Percentiles rank a stretch among this genome's conserved stretches.
phyloP scores from a whole-genome alignment of 2,113 vertebrate genomes.

The Hemichromis elongatus region DNA sequence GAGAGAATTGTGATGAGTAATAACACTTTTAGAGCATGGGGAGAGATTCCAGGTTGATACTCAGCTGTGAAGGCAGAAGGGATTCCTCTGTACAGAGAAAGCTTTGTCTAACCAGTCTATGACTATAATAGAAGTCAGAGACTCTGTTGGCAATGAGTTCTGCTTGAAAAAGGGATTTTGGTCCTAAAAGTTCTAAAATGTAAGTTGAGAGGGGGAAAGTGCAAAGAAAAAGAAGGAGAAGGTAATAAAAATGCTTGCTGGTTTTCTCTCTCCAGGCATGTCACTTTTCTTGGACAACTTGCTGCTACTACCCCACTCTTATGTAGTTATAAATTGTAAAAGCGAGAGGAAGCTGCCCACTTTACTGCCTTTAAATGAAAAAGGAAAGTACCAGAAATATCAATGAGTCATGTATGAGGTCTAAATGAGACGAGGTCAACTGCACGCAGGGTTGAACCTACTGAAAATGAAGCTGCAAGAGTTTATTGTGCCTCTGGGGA shows the following conservation, averaged over 20 bases:
- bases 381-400: neutral
- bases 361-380: neutral
- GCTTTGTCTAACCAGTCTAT: constrained; percentile 26
- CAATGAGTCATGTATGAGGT: neutral
- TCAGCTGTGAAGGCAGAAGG: constrained; percentile 18
- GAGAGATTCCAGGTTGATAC: constrained; percentile 36
- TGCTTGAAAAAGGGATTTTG: neutral
- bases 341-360: neutral
- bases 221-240: neutral
- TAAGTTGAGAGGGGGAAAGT: neutral
- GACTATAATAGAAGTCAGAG: constrained; percentile 9
- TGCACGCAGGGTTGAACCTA: neutral
- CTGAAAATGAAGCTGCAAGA: neutral
- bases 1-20: neutral
- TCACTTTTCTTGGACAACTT: neutral
- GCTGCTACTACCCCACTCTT: neutral
- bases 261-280: neutral
- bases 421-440: neutral
- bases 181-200: neutral
- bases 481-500: neutral
- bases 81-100: constrained; percentile 40
- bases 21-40: constrained; percentile 22
- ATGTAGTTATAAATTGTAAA: neutral
- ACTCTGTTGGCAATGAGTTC: neutral
- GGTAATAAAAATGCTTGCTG: neutral